Evolutionary conservation across 2,113 vertebrate species (phyloP), one percentile per base, ranked within the genome.

Genomic region (Strix uralensis): DNA sequence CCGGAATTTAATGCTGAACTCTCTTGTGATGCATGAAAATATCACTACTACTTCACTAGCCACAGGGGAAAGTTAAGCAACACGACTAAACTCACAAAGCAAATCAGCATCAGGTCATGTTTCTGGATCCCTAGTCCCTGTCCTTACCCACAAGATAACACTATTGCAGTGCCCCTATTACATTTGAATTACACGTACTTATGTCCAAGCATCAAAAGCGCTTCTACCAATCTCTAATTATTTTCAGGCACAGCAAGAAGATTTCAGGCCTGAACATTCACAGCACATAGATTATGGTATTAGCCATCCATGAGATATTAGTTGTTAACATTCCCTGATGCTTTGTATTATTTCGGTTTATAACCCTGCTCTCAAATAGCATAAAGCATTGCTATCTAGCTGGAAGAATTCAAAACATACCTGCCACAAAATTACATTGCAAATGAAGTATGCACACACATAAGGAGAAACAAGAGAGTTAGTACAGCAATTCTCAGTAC

Each of bases 1-100:
- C 54, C 59, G 66, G 65, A 89, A 94, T 92, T 67, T 70, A 89
- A 82, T 10, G 46, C 61, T 57, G 54, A 87, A 82, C 69, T 94
- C 94, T 79, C 86, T 22, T 11, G 86, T 58, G 86, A 81, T 32
- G 44, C 65, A 72, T 72, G 16, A 59, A 92, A 91, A 20, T 18
- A 79, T 34, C 61, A 26, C 66, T 52, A 46, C 62, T 17, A 20
- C 81, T 79, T 78, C 84, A 88, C 59, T 71, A 77, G 55, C 90
- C 67, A 55, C 92, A 69, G 36, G 73, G 92, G 86, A 75, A 94
- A 89, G 89, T 75, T 75, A 87, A 91, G 83, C 57, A 92, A 79
- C 65, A 62, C 1, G 4, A 88, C 81, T 67, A n/a, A 91, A 90
- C 44, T 79, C 86, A 72, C 58, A 67, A 44, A 71, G 73, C 77